These are phyloP conservation scores for Orestias chungarensis DNA, from an alignment of 2,797 vertebrate species.

Conservation along the genomic window DNA sequence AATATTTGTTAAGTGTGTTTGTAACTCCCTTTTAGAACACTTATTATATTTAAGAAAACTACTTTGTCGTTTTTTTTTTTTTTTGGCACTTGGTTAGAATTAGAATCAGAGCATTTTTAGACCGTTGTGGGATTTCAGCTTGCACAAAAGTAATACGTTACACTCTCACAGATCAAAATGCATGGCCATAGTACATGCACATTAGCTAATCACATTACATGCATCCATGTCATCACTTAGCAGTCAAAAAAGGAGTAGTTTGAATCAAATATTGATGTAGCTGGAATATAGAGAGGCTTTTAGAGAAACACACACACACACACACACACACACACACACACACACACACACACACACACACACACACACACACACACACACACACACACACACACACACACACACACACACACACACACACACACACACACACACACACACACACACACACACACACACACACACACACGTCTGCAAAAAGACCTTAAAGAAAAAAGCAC, in stretches of 20 bases:
- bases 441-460: neutral
- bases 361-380: neutral
- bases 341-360: neutral
- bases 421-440: neutral
- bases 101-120: too few relatives aligned
- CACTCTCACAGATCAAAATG: neutral
- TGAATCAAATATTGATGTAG: slow-evolving; percentile 52
- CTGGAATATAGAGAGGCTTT: slow-evolving; percentile 30
- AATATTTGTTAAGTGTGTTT: too few relatives aligned
- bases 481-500: neutral
- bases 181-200: neutral
- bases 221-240: slow-evolving; percentile 12
- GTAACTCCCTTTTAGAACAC: too few relatives aligned
- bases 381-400: neutral
- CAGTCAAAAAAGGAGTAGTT: slow-evolving; percentile 22
- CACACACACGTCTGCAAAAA: slow-evolving; percentile 2
- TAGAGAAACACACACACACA: slow-evolving; percentile 4
- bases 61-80: too few relatives aligned
- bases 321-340: too few relatives aligned
- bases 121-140: too few relatives aligned
- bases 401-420: neutral
- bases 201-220: slow-evolving; percentile 11
- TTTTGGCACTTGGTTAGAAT: too few relatives aligned
- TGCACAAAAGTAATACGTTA: neutral
- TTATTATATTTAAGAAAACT: too few relatives aligned